A percentile compares a stretch with the other conserved stretches of the same genome.
These are phyloP conservation scores for Pinctada fucata DNA, from an alignment of 2,888 invertebrate species.

Conservation along the genomic window DNA sequence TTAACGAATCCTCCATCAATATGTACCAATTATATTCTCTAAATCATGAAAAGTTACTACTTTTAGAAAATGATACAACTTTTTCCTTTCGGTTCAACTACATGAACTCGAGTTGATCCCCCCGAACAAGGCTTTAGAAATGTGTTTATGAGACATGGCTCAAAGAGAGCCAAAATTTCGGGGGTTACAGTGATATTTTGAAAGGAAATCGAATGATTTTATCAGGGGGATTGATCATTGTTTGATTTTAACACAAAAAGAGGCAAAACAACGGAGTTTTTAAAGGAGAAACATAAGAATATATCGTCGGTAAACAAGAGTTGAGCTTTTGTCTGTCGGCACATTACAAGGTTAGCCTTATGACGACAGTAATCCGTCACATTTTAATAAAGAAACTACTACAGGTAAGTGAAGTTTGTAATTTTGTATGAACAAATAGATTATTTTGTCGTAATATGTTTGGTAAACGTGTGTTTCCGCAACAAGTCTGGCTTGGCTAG, in stretches of 20 bases:
- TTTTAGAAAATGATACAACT: too few relatives aligned
- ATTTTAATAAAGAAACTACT: neutral
- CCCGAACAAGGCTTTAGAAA: conserved; percentile 58
- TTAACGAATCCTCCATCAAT: too few relatives aligned
- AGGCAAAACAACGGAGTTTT: conserved; percentile 35
- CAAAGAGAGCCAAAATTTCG: conserved; percentile 66
- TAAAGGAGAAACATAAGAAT: conserved; percentile 29
- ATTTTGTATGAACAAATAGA: too few relatives aligned
- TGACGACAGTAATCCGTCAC: neutral
- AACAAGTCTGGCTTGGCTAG: too few relatives aligned
- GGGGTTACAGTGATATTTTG: conserved; percentile 49
- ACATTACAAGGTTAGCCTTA: neutral
- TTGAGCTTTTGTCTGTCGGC: conserved; percentile 4
- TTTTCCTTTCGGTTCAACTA: conserved; percentile 47
- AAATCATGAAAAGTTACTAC: too few relatives aligned
- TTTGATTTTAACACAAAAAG: conserved; percentile 29
- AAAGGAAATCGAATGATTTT: conserved; percentile 34
- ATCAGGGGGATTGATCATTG: conserved; percentile 42
- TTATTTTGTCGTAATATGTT: too few relatives aligned
- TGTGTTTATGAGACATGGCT: conserved; percentile 69
- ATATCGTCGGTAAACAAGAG: conserved; percentile 25
- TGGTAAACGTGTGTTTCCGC: too few relatives aligned
- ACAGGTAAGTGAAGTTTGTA: neutral
- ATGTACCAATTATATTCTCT: too few relatives aligned
- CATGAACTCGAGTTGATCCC: conserved; percentile 67